Evolutionary conservation across 2,113 vertebrate species (phyloP), one percentile per base, ranked within the genome.

Genomic region (Cardinalis cardinalis): DNA sequence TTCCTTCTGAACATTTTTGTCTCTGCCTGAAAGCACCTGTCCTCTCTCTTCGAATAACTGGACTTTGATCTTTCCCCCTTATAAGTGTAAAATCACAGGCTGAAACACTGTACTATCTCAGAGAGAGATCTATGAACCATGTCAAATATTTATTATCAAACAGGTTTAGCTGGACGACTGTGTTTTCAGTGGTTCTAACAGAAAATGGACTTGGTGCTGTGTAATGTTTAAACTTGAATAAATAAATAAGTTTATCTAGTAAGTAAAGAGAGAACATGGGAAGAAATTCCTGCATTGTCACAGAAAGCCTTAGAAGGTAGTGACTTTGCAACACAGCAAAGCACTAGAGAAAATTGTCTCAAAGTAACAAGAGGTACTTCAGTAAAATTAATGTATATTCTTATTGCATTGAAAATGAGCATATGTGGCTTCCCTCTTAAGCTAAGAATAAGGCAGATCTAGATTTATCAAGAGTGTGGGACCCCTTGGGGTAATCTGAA

Each of bases 201-300:
- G 60, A 79, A 29, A 5, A 6, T 41, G 25, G 48, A 46, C 48
- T 63, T 78, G 32, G 51, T 2, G 1, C 53, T 89, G 52, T 87
- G 25, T 65, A 82, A 84, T 92, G 59, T 87, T 94, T 87, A 93
- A 95, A 71, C 87, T 49, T 87, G 59, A 81, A 63, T 79, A 90
- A 90, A 94, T 84, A 90, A 83, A 18, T 65, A 69, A 24, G 32
- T 56, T 77, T 81, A 41, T 81, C 49, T 84, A 75, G 36, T 49
- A 88, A 92, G 56, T 40, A 79, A 74, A 43, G 66, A 69, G 53
- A 74, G 48, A 53, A 12, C 36, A 49, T 1, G 1, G 29, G 24
- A 82, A 84, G 36, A 40, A 78, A 85, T 89, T 76, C 58, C 32
- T 75, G 68, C 49, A 18, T 79, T 2, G 4, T 41, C 46, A 49